phyloP scores from a whole-genome alignment of 2,113 vertebrate species.

The Tetraodon nigroviridis region DNA sequence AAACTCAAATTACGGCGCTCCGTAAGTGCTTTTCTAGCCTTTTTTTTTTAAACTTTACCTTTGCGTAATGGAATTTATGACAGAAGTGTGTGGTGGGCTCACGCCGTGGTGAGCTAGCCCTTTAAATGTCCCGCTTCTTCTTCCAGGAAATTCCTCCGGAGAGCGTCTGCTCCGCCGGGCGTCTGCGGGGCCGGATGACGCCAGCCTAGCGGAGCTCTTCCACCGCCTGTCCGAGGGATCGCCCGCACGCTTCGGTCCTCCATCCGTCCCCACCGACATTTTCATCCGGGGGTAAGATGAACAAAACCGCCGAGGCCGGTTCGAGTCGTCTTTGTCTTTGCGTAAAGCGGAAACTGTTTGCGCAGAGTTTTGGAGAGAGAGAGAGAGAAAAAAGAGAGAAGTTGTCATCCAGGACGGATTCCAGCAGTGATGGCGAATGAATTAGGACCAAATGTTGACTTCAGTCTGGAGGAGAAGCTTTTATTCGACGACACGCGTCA shows the following conservation, averaged over 20 bases:
- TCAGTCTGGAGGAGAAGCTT: not conserved
- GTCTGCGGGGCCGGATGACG: not conserved
- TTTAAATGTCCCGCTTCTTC: not conserved
- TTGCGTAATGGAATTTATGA: not conserved
- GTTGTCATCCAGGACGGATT: constrained; percentile 17
- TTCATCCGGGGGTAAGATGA: constrained; percentile 34
- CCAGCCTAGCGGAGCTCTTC: no score
- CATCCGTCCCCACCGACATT: no score
- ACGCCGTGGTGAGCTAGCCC: no score
- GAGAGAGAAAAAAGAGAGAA: constrained; percentile 2
- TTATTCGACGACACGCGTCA: not conserved
- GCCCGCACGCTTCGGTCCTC: not conserved
- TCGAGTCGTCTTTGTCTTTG: not conserved
- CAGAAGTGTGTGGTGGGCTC: no score
- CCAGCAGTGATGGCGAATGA: constrained; percentile 15
- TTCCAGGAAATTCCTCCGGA: not conserved
- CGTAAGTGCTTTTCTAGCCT: not conserved
- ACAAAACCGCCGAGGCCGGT: not conserved
- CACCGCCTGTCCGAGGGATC: not conserved
- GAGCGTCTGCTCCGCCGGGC: not conserved
- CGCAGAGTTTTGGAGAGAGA: constrained; percentile 9
- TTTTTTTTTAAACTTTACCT: not conserved
- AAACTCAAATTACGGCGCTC: no score
- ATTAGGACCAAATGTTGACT: constrained; percentile 1
- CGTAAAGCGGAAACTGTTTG: constrained; percentile 38